Evolutionary conservation across 2,888 invertebrate species (phyloP).

Genomic region (Neoaliturus tenellus): DNA sequence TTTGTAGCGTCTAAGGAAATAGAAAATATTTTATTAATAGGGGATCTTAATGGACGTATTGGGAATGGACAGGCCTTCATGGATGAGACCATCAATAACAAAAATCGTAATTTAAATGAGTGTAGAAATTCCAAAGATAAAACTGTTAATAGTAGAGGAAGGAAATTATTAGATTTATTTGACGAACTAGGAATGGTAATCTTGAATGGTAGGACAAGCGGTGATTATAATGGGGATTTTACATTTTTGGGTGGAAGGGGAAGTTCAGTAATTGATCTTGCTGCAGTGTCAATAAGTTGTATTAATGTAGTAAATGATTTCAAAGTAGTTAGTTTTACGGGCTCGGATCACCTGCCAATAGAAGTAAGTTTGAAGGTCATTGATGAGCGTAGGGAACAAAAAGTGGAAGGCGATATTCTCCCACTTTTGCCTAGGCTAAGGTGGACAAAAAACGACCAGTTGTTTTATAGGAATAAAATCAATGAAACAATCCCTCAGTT

Average conservation of each 20-base stretch:
- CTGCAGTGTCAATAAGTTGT: slow-evolving; percentile 4
- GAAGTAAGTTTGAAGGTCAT: background rate
- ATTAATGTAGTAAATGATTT: slow-evolving; percentile 23
- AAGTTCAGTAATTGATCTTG: slow-evolving; percentile 55
- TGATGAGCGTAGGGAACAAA: background rate
- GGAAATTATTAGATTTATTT: slow-evolving; percentile 8
- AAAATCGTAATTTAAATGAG: background rate
- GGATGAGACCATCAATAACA: background rate
- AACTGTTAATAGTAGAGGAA: background rate
- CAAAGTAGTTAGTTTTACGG: background rate
- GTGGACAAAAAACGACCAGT: background rate
- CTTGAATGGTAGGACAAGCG: slow-evolving; percentile 56
- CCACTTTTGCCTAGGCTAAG: background rate
- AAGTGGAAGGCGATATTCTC: background rate
- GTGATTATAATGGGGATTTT: slow-evolving; percentile 56
- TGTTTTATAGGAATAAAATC: background rate
- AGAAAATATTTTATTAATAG: slow-evolving; percentile 1
- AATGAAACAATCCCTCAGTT: background rate
- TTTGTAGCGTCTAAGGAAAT: background rate
- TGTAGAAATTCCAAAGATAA: background rate
- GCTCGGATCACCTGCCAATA: slow-evolving; percentile 5
- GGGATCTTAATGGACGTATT: slow-evolving; percentile 36
- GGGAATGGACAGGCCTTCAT: background rate
- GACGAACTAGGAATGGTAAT: slow-evolving; percentile 31
- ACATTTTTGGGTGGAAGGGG: slow-evolving; percentile 52